Percentiles rank a stretch among this genome's conserved stretches.
Evolutionary conservation across 2,888 invertebrate species (phyloP).

Genomic region (Diaprepes abbreviatus): DNA sequence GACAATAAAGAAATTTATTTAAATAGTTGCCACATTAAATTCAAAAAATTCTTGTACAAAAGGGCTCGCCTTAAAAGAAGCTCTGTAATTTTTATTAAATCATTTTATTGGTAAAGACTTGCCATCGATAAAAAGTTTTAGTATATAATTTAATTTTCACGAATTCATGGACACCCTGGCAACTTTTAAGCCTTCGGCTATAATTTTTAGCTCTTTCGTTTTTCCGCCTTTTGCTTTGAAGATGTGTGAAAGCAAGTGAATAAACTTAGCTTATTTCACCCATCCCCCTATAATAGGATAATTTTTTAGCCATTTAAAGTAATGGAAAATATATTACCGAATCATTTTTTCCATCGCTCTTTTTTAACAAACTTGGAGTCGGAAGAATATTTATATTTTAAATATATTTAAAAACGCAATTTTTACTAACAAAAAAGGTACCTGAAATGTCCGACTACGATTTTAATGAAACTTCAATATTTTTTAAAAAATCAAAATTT

Average conservation of each 20-base stretch:
- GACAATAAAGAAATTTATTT: too few species aligned
- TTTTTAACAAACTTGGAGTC: too few species aligned
- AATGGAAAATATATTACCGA: neutral
- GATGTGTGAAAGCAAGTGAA: neutral
- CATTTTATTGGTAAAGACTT: conserved; percentile 1
- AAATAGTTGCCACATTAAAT: too few species aligned
- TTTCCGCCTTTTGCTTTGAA: neutral
- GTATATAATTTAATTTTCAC: conserved; percentile 2
- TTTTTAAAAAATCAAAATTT: too few species aligned
- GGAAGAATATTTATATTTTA: too few species aligned
- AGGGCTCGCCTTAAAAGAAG: neutral
- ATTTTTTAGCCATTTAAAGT: conserved; percentile 1
- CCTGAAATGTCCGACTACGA: too few species aligned
- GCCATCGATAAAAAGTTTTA: conserved; percentile 6
- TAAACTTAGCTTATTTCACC: neutral
- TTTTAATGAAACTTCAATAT: too few species aligned
- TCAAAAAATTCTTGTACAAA: too few species aligned
- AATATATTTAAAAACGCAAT: too few species aligned
- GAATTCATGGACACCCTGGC: neutral
- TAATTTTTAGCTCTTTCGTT: conserved; percentile 7
- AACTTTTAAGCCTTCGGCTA: neutral
- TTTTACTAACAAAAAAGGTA: too few species aligned
- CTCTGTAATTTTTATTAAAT: neutral
- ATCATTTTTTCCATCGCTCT: neutral
- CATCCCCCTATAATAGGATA: neutral